A percentile compares a stretch with the other conserved stretches of the same genome.
Evolutionary conservation across 1,140 invertebrate species (phyloP).

Genomic region (Wasmannia auropunctata): DNA sequence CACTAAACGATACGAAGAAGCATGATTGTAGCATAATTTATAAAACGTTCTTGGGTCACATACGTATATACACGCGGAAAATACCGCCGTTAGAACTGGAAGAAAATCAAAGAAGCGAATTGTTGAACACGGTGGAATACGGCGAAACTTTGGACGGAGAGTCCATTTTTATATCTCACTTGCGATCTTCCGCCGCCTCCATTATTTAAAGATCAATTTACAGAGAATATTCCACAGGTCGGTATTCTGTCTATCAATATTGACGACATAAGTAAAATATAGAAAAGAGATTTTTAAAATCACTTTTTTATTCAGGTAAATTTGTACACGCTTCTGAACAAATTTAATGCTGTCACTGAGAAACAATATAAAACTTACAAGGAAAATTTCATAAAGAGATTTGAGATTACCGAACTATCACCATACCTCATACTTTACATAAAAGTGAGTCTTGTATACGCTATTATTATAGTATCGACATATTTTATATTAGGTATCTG

Average conservation of each 20-base stretch:
- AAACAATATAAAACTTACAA: constrained; percentile 99
- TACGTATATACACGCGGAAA: constrained; percentile 97
- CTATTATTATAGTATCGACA: background rate
- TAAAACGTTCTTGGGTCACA: constrained; percentile 97
- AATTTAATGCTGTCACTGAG: constrained; percentile 98
- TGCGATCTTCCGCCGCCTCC: constrained; percentile 98
- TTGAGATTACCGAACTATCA: constrained; percentile 97
- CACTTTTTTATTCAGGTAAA: constrained; percentile 91
- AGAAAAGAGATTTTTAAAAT: background rate
- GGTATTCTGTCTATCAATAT: constrained; percentile 34
- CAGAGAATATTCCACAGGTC: constrained; percentile 99
- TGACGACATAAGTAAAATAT: background rate
- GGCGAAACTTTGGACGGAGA: constrained; percentile 94
- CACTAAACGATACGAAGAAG: constrained; percentile 95
- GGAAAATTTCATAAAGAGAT: constrained; percentile 98
- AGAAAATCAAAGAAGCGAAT: constrained; percentile 93
- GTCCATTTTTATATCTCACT: constrained; percentile 97
- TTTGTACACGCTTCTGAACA: constrained; percentile 95
- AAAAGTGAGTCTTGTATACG: constrained; percentile 87
- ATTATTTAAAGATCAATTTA: constrained; percentile 98
- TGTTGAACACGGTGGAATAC: constrained; percentile 94
- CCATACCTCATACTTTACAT: constrained; percentile 99
- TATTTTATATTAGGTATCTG: background rate
- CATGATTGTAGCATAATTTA: constrained; percentile 96
- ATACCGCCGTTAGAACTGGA: constrained; percentile 97